Conservation (phyloP, 2,797 vertebrate genomes). For the Galago senegalensis region DNA sequence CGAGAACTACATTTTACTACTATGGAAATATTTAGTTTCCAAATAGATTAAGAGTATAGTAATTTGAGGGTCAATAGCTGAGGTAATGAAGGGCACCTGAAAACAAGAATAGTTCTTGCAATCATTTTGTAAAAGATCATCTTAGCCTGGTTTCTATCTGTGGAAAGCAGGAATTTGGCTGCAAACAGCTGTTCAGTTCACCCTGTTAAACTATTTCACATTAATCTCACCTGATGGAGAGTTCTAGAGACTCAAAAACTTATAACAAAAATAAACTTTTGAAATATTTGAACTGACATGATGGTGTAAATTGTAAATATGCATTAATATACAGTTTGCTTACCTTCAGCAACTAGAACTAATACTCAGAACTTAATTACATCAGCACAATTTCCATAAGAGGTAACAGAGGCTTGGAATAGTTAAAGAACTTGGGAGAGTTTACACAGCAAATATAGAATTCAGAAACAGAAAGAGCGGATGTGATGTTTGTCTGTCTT, state of each 20-base stretch:
- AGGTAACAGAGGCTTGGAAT: not conserved
- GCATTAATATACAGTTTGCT: not conserved
- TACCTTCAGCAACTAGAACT: slow-evolving; percentile 6
- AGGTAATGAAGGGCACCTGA: not conserved
- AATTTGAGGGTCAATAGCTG: not conserved
- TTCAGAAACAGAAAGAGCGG: not conserved
- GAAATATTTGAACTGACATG: not conserved
- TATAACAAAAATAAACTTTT: not conserved
- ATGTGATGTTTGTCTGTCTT: not conserved
- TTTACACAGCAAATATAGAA: not conserved
- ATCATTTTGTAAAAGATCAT: not conserved
- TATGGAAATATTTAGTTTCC: slow-evolving; percentile 52
- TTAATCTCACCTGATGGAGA: slow-evolving; percentile 39
- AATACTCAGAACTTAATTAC: slow-evolving; percentile 35
- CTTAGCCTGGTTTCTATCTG: not conserved
- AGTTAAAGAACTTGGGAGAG: not conserved
- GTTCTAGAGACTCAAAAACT: slow-evolving; percentile 17
- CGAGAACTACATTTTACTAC: slow-evolving; percentile 26
- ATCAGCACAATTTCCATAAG: not conserved
- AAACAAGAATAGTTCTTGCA: not conserved
- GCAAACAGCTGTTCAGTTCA: not conserved
- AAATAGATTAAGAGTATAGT: not conserved
- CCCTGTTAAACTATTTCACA: not conserved
- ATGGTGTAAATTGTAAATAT: not conserved
- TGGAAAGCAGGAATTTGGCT: not conserved